phyloP scores from a whole-genome alignment of 2,113 vertebrate genomes.

The Petaurus breviceps region DNA sequence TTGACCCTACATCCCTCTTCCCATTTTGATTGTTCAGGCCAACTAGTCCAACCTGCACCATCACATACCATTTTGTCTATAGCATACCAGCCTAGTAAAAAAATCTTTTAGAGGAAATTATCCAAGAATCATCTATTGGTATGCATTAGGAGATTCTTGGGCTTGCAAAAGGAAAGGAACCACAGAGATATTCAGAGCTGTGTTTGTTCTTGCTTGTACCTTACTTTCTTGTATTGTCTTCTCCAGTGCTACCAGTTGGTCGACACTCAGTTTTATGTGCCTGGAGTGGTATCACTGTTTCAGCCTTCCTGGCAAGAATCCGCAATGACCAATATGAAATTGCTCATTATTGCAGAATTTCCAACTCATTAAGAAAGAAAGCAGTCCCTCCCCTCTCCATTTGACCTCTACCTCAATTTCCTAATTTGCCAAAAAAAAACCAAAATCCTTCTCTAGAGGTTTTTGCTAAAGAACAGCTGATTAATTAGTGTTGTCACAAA shows the following conservation, averaged over 20 bases:
- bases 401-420: conserved; percentile 39
- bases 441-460: not conserved
- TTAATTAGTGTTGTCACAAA: conserved; percentile 17
- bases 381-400: not conserved
- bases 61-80: not conserved
- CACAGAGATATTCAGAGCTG: not conserved
- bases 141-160: not conserved
- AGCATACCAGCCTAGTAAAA: not conserved
- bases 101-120: not conserved
- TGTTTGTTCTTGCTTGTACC: not conserved
- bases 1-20: not conserved
- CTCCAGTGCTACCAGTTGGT: not conserved
- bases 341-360: not conserved
- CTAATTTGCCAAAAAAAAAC: conserved; percentile 39
- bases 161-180: not conserved
- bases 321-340: not conserved
- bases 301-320: not conserved
- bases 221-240: not conserved
- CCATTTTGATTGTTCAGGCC: not conserved
- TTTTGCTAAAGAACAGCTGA: conserved; percentile 48
- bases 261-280: not conserved
- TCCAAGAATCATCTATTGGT: not conserved
- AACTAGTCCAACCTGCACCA: not conserved
- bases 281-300: not conserved
- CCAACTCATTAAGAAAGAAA: not conserved